These are phyloP conservation scores for Seira ritae DNA, from an alignment of 2,888 invertebrate species.

Conservation along the genomic window DNA sequence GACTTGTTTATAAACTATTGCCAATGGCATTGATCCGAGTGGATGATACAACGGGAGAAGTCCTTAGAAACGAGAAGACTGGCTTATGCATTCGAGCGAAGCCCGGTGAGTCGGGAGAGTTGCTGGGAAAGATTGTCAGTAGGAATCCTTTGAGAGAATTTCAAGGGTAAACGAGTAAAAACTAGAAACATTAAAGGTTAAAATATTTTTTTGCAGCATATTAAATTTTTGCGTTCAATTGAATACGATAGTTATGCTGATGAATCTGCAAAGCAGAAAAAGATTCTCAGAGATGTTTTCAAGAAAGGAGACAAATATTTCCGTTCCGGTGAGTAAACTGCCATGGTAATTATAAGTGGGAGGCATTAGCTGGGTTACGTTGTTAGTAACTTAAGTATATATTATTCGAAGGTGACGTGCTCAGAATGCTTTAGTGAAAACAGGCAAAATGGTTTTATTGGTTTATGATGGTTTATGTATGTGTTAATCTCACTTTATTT, in stretches of 20 bases:
- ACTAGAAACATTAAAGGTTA: not conserved
- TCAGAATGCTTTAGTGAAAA: slow-evolving; percentile 26
- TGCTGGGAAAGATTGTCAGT: slow-evolving; percentile 94
- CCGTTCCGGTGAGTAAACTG: slow-evolving; percentile 81
- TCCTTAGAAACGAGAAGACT: slow-evolving; percentile 84
- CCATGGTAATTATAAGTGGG: not conserved
- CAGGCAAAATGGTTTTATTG: no score
- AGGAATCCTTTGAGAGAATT: slow-evolving; percentile 93
- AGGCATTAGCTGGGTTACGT: not conserved
- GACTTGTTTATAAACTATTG: slow-evolving; percentile 90
- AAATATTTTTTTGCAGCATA: not conserved
- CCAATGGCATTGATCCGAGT: slow-evolving; percentile 96
- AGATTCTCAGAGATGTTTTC: slow-evolving; percentile 90
- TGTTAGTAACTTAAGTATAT: not conserved
- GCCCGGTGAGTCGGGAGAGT: slow-evolving; percentile 89
- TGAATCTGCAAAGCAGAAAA: slow-evolving; percentile 92
- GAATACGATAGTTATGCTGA: slow-evolving; percentile 79
- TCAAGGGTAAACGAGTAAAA: slow-evolving; percentile 95
- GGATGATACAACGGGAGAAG: slow-evolving; percentile 89
- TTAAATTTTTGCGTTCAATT: not conserved
- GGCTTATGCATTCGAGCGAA: slow-evolving; percentile 86
- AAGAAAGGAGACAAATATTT: slow-evolving; percentile 93
- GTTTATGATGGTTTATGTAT: no score
- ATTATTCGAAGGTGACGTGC: slow-evolving; percentile 44
- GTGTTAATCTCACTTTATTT: no score